Percentiles rank a stretch among this genome's conserved stretches.
Conservation (phyloP, 2,888 invertebrate species). For the Leucoptera coffeella region DNA sequence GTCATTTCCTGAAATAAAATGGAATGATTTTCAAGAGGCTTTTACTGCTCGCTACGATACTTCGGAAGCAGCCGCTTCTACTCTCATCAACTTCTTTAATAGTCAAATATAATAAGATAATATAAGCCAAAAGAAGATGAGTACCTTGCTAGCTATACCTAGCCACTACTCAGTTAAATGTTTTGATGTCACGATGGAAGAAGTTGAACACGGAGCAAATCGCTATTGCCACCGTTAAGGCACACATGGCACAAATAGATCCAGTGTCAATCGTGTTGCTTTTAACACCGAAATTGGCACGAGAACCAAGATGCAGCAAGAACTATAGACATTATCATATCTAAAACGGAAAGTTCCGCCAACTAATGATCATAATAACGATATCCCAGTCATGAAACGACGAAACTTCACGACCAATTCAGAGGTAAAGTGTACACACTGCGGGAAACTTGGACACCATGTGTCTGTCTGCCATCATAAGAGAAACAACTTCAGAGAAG, state of each 20-base stretch:
- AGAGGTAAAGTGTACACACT: too few relatives aligned
- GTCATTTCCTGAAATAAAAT: too few relatives aligned
- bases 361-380: neutral
- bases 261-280: neutral
- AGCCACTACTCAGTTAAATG: slow-evolving; percentile 2
- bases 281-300: neutral
- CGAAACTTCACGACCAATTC: neutral
- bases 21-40: too few relatives aligned
- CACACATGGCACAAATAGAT: slow-evolving; percentile 3
- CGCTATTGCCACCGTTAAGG: slow-evolving; percentile 1
- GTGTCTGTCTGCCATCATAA: too few relatives aligned
- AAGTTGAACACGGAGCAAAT: slow-evolving; percentile 3
- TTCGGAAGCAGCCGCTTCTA: slow-evolving; percentile 1
- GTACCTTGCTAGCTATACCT: slow-evolving; percentile 1
- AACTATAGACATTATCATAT: neutral
- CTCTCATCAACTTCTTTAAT: slow-evolving; percentile 1
- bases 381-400: neutral
- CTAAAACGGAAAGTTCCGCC: neutral
- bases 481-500: too few relatives aligned
- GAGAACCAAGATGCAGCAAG: neutral
- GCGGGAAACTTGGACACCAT: too few relatives aligned
- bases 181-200: slow-evolving; percentile 1
- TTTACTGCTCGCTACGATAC: too few relatives aligned
- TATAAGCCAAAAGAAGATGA: slow-evolving; percentile 3
- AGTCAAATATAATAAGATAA: too few relatives aligned